Percentiles rank a stretch among this genome's conserved stretches.
Evolutionary conservation across 2,797 vertebrate species (phyloP).

Genomic region (Gambelia wislizenii): DNA sequence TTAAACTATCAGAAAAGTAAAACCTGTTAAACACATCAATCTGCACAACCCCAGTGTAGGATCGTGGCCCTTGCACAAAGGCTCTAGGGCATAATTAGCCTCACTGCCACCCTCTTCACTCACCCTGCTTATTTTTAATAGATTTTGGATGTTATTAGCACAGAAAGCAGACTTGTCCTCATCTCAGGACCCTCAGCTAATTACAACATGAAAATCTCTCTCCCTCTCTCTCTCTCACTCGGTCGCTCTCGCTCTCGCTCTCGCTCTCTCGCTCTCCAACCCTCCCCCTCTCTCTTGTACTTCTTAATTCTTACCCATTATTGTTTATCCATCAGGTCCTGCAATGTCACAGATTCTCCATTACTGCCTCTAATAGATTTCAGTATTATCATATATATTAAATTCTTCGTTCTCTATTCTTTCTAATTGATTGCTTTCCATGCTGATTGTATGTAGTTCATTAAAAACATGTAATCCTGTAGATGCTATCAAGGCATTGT

Average conservation of each 20-base stretch:
- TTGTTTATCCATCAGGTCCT: conserved; percentile 69
- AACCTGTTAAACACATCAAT: too few relatives aligned
- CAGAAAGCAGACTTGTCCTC: conserved; percentile 60
- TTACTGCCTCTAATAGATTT: conserved; percentile 77
- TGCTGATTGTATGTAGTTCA: conserved; percentile 69
- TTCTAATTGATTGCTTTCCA: conserved; percentile 68
- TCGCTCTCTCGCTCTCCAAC: too few relatives aligned
- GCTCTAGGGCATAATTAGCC: conserved; percentile 52
- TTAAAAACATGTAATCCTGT: conserved; percentile 77
- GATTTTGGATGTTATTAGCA: conserved; percentile 58
- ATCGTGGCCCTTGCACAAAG: conserved; percentile 29
- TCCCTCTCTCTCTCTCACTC: too few relatives aligned
- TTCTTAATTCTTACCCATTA: conserved; percentile 75
- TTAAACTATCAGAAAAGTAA: too few relatives aligned
- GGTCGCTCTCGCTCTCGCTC: too few relatives aligned
- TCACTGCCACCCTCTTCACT: not conserved
- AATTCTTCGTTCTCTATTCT: conserved; percentile 60
- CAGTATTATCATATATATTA: conserved; percentile 86
- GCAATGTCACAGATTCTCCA: conserved; percentile 77
- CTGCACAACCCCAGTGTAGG: not conserved
- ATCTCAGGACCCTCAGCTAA: conserved; percentile 71
- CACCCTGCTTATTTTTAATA: conserved; percentile 42
- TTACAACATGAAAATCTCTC: conserved; percentile 68
- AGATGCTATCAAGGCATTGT: conserved; percentile 56
- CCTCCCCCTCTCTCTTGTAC: conserved; percentile 71